Conservation (phyloP, 1,140 invertebrate species). For the Brachionus plicatilis region DNA sequence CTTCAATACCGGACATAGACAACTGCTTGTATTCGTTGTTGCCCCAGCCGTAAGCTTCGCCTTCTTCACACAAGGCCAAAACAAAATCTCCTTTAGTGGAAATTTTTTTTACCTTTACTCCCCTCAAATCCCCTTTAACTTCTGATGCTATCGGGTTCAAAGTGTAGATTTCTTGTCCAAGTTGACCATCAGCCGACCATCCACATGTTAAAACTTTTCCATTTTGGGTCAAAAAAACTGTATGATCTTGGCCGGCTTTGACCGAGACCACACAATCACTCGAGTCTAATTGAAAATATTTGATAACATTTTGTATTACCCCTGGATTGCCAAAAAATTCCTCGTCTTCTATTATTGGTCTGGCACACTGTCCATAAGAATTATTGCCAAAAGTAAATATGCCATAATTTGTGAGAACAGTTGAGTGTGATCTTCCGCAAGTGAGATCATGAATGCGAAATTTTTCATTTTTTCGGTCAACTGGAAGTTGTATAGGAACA, state of each 20-base stretch:
- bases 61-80: slow-evolving; percentile 74
- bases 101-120: slow-evolving; percentile 73
- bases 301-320: slow-evolving; percentile 30
- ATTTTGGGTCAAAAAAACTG: slow-evolving; percentile 71
- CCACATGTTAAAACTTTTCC: slow-evolving; percentile 82
- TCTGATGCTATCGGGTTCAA: slow-evolving; percentile 44
- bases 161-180: slow-evolving; percentile 50
- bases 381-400: slow-evolving; percentile 83
- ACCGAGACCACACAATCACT: slow-evolving; percentile 57
- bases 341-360: slow-evolving; percentile 72
- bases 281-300: slow-evolving; percentile 24
- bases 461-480: slow-evolving; percentile 46
- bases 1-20: slow-evolving; percentile 45
- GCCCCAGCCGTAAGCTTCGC: slow-evolving; percentile 92
- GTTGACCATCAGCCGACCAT: slow-evolving; percentile 86
- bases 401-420: slow-evolving; percentile 66
- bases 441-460: slow-evolving; percentile 62
- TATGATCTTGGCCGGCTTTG: slow-evolving; percentile 79
- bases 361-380: slow-evolving; percentile 85
- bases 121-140: slow-evolving; percentile 73
- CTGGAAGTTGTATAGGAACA: slow-evolving; percentile 69
- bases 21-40: slow-evolving; percentile 89
- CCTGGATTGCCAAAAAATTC: slow-evolving; percentile 58
- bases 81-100: slow-evolving; percentile 76
- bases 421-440: slow-evolving; percentile 78